Percentiles rank a stretch among this genome's conserved stretches.
phyloP scores from a whole-genome alignment of 1,140 invertebrate species.

The Drosophila biarmipes region DNA sequence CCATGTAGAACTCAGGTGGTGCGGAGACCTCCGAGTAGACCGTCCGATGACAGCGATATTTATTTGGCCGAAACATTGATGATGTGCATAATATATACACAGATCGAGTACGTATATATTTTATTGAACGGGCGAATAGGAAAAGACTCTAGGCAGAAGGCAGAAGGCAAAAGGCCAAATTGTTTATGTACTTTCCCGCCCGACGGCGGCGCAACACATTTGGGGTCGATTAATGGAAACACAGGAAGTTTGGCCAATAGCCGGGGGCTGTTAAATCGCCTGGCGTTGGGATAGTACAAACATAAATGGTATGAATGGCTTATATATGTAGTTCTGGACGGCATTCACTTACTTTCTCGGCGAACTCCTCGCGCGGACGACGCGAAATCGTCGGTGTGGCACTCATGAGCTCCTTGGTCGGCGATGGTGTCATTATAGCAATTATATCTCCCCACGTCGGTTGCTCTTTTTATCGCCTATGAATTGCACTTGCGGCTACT shows the following conservation, averaged over 20 bases:
- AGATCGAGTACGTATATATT: constrained; percentile 39
- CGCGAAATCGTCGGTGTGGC: constrained; percentile 72
- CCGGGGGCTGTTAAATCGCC: constrained; percentile 24
- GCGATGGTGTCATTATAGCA: constrained; percentile 73
- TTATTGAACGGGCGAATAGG: constrained; percentile 45
- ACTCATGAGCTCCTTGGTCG: constrained; percentile 78
- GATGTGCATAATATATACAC: constrained; percentile 13
- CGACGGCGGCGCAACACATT: constrained; percentile 50
- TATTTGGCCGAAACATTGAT: constrained; percentile 39
- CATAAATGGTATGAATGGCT: too few species aligned
- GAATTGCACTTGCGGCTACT: constrained; percentile 26
- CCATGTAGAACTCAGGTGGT: constrained; percentile 33
- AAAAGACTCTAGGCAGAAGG: constrained; percentile 43
- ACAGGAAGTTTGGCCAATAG: constrained; percentile 65
- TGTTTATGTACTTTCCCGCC: constrained; percentile 60
- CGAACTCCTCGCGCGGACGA: constrained; percentile 78
- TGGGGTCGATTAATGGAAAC: constrained; percentile 68
- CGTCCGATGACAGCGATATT: constrained; percentile 43
- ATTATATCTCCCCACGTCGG: constrained; percentile 25
- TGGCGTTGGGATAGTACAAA: constrained; percentile 6
- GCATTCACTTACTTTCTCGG: constrained; percentile 72
- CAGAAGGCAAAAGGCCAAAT: constrained; percentile 49
- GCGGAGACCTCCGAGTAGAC: constrained; percentile 27
- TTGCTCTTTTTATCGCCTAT: constrained; percentile 28
- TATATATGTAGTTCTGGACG: constrained; percentile 2